Base-by-base conservation (phyloP, 2,888 invertebrate genomes). In the Tyria jacobaeae region DNA sequence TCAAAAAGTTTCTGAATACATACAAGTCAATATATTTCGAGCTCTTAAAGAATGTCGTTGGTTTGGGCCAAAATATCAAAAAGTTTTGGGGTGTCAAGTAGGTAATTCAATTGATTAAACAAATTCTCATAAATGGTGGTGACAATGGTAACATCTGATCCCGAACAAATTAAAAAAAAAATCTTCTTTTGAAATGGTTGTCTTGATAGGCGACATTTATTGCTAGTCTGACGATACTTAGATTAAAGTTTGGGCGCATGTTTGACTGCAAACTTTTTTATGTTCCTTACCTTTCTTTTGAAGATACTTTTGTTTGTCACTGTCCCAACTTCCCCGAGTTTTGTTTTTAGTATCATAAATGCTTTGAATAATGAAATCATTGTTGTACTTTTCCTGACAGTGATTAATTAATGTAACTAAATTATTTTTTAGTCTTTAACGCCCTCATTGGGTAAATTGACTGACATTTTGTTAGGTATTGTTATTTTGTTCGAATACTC, bases 221-320 rank as follows among this genome's bases (percentile, higher is more conserved):
- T n/a, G n/a, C n/a, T n/a, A n/a, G n/a, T n/a, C n/a, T n/a, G n/a
- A n/a, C n/a, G n/a, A n/a, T n/a, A n/a, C n/a, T n/a, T n/a, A n/a
- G n/a, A 6, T 34, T 34, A 24, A 44, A 44, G 14, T 31, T 44
- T 17, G 14, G 10, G 6, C 27, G 7, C 27, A 39, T 6, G 41
- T 54, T 73, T 63, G 55, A 48, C 31, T 34, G 14, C n/a, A 59
- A 73, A 73, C 41, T 67, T 74, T 66, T 60, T 67, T 47, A 60
- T 73, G 61, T 70, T 56, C 50, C 12, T 15, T 24, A 21, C 1
- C 51, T 60, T 61, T 15, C 63, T 73, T 52, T 21, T 2, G 25
- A 41, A 48, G 53, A n/a, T 57, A 35, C 24, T 60, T 24, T 15
- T 27, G 17, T 37, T n/a, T 47, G 51, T 62, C 56, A 31, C 7